A percentile compares a stretch with the other conserved stretches of the same genome.
Conservation (phyloP, 2,888 invertebrate genomes). For the Watsonalla binaria region DNA sequence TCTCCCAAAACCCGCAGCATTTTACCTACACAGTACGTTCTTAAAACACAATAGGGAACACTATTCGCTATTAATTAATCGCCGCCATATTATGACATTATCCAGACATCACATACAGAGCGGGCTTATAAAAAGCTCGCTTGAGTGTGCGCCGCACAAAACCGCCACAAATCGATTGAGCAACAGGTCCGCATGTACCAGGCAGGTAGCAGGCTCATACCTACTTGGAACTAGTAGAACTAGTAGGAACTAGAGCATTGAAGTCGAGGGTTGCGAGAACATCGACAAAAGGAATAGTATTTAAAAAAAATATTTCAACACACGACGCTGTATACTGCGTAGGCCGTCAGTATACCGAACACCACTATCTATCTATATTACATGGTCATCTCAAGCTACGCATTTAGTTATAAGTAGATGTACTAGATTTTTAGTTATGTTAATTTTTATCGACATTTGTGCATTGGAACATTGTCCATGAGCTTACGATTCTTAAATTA, state of each 20-base stretch:
- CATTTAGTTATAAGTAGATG: no score
- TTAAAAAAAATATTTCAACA: no score
- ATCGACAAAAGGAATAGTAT: background rate
- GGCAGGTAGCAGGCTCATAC: constrained; percentile 21
- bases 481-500: no score
- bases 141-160: constrained; percentile 44
- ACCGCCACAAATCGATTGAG: constrained; percentile 57
- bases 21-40: no score
- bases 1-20: no score
- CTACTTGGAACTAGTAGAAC: background rate
- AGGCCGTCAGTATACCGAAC: no score
- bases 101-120: constrained; percentile 20
- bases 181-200: constrained; percentile 46
- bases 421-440: no score
- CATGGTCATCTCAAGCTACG: no score
- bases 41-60: background rate
- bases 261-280: background rate
- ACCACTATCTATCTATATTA: no score
- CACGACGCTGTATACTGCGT: no score
- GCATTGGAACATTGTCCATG: no score
- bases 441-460: no score
- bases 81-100: constrained; percentile 9
- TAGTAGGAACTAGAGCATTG: background rate
- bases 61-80: constrained; percentile 3
- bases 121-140: constrained; percentile 26